phyloP scores from a whole-genome alignment of 2,888 invertebrate species.

The Amiota minor region DNA sequence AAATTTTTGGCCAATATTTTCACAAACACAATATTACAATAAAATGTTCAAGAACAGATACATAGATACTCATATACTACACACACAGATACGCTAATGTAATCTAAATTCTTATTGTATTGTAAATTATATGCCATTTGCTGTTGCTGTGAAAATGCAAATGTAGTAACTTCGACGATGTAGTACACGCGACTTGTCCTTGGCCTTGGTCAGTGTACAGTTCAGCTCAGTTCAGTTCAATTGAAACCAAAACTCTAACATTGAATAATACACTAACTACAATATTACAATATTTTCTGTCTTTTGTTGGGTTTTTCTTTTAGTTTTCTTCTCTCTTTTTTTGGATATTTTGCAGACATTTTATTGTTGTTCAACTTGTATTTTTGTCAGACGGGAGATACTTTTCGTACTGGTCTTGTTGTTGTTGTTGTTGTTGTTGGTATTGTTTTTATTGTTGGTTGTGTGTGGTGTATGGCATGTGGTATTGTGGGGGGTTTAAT shows the following conservation, averaged over 20 bases:
- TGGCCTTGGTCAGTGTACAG: slow-evolving; percentile 59
- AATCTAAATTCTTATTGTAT: slow-evolving; percentile 8
- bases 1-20: not conserved
- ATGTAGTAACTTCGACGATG: slow-evolving; percentile 6
- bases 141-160: slow-evolving; percentile 35
- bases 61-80: not conserved
- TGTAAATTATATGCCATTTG: slow-evolving; percentile 25
- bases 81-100: slow-evolving; percentile 11
- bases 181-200: slow-evolving; percentile 50
- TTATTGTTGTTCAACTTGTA: slow-evolving; percentile 1
- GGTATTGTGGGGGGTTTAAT: slow-evolving; percentile 47
- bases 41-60: not conserved
- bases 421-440: slow-evolving; percentile 5
- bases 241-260: too few species aligned
- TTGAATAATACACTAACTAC: too few species aligned
- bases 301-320: not conserved
- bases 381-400: not conserved
- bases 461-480: slow-evolving; percentile 37
- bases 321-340: not conserved
- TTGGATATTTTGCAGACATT: slow-evolving; percentile 5
- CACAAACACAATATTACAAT: not conserved
- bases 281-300: not conserved
- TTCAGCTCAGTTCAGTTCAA: too few species aligned
- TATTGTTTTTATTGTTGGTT: slow-evolving; percentile 26
- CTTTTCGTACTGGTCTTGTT: not conserved